Conservation (phyloP, 2,797 vertebrate genomes). For the Chrosomus eos region DNA sequence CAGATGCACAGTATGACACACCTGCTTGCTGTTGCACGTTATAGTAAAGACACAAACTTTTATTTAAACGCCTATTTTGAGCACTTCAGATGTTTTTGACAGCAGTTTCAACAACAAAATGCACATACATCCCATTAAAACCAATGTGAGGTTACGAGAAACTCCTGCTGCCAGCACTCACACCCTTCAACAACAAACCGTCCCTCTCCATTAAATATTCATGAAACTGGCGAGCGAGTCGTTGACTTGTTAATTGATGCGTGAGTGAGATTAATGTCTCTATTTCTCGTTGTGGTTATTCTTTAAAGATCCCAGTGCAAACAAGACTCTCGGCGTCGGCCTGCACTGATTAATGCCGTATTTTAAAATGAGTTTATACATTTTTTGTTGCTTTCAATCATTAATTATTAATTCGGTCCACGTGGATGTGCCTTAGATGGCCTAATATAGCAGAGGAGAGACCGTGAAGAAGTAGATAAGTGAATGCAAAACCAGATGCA, state of each 20-base stretch:
- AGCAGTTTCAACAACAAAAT: neutral
- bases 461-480: neutral
- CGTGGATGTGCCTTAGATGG: neutral
- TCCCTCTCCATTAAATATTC: conserved; percentile 10
- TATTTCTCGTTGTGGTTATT: conserved; percentile 20
- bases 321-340: neutral
- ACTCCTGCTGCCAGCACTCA: neutral
- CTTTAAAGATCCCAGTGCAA: conserved; percentile 26
- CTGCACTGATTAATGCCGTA: neutral
- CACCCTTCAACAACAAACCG: neutral
- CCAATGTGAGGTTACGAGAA: neutral
- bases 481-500: neutral
- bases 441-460: neutral
- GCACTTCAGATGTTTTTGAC: neutral
- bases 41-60: too few relatives aligned
- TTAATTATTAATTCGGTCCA: neutral
- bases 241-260: conserved; percentile 32
- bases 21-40: neutral
- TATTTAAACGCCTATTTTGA: neutral
- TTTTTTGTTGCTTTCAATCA: neutral
- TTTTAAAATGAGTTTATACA: neutral
- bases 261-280: conserved; percentile 27
- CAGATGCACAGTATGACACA: neutral
- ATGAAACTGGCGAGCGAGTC: conserved; percentile 1
- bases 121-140: neutral